Conservation (phyloP, 2,113 vertebrate species). For the Geothlypis trichas region DNA sequence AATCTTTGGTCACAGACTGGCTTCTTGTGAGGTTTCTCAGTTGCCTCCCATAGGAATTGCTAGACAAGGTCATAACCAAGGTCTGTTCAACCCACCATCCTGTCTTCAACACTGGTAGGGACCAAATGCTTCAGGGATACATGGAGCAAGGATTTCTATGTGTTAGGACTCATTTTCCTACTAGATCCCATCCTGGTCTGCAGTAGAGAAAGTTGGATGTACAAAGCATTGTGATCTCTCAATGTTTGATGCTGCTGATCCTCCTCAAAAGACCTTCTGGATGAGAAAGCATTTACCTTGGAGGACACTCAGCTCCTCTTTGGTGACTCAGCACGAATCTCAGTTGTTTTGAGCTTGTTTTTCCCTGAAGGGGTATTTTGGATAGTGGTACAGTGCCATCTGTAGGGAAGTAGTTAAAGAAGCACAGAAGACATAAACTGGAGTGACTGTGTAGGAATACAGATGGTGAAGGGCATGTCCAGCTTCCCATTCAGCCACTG, state of each 20-base stretch:
- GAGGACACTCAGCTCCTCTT: neutral
- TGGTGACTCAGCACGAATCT: neutral
- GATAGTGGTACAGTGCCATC: conserved; percentile 60
- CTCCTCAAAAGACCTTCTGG: neutral
- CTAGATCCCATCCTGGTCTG: neutral
- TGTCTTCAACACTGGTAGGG: neutral
- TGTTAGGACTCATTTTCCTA: neutral
- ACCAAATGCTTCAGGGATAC: neutral
- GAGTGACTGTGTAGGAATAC: neutral
- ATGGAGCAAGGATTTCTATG: neutral
- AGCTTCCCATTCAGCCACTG: neutral
- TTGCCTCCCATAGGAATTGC: neutral
- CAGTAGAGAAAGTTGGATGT: neutral
- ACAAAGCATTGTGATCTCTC: neutral
- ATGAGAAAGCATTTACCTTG: neutral
- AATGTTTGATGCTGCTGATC: neutral
- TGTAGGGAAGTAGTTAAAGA: conserved; percentile 59
- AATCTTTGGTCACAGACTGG: neutral
- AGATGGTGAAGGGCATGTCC: neutral
- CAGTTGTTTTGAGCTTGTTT: neutral
- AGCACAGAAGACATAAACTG: neutral
- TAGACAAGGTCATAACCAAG: neutral
- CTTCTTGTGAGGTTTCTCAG: conserved; percentile 12
- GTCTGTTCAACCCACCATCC: neutral
- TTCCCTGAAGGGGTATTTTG: conserved; percentile 9